A percentile compares a stretch with the other conserved stretches of the same genome.
Evolutionary conservation across 1,140 invertebrate genomes (phyloP).

Genomic region (Heterodera carotae): DNA sequence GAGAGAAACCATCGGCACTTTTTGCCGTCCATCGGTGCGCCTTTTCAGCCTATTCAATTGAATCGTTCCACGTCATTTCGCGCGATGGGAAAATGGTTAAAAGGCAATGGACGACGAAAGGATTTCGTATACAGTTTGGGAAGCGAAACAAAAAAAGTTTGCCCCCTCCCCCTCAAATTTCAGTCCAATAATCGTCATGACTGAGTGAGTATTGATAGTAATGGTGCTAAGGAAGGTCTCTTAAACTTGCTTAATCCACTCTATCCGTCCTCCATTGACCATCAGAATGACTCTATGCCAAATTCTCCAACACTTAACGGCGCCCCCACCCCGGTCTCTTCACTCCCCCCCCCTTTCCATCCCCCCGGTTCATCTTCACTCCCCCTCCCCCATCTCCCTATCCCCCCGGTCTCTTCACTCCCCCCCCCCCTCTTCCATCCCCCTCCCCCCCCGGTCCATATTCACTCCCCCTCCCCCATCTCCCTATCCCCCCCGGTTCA

Average conservation of each 20-base stretch:
- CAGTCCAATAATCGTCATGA: neutral
- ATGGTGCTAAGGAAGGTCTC: too few species aligned
- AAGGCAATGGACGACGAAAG: neutral
- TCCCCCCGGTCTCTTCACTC: neutral
- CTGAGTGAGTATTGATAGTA: neutral
- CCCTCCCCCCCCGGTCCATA: neutral
- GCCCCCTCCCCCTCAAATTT: too few species aligned
- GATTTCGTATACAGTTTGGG: too few species aligned
- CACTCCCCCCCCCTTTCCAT: neutral
- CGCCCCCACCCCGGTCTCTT: neutral
- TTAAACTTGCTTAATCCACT: neutral
- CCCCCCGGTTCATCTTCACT: neutral
- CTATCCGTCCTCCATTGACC: neutral
- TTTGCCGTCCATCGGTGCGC: neutral
- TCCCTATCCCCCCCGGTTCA: neutral
- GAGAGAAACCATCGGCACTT: conserved; percentile 4
- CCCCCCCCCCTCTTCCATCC: neutral
- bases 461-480: neutral
- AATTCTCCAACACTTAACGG: neutral
- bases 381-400: neutral
- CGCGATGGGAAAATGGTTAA: neutral
- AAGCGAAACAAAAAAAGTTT: too few species aligned
- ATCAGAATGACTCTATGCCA: neutral
- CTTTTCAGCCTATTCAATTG: neutral
- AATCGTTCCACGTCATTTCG: conserved; percentile 2